Conservation (phyloP, 2,797 vertebrate species). For the Jordanella pulchra region DNA sequence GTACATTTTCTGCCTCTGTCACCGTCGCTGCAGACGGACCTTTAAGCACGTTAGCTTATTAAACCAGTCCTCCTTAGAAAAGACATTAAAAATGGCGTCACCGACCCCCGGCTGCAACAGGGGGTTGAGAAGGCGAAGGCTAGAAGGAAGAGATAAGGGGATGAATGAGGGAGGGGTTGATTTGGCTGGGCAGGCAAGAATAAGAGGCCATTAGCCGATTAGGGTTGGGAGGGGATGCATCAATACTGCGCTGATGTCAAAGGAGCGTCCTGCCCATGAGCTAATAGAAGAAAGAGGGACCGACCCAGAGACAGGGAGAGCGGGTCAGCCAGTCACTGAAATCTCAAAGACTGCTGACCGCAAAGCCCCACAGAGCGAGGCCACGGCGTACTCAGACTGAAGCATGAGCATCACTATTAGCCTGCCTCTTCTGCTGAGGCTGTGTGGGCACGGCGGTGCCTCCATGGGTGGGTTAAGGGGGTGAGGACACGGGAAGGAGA, state of each 20-base stretch:
- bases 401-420: slow-evolving; percentile 60
- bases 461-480: slow-evolving; percentile 56
- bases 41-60: slow-evolving; percentile 16
- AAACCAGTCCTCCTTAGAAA: slow-evolving; percentile 76
- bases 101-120: slow-evolving; percentile 72
- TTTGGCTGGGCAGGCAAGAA: slow-evolving; percentile 73
- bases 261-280: slow-evolving; percentile 74
- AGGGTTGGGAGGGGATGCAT: slow-evolving; percentile 78
- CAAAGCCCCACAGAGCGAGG: slow-evolving; percentile 58
- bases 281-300: slow-evolving; percentile 71
- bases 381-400: slow-evolving; percentile 50
- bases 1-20: background rate
- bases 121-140: slow-evolving; percentile 51
- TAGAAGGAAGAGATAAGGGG: slow-evolving; percentile 61
- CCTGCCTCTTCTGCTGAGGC: slow-evolving; percentile 22
- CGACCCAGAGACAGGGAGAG: slow-evolving; percentile 41
- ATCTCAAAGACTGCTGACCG: slow-evolving; percentile 57
- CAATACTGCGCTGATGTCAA: slow-evolving; percentile 80
- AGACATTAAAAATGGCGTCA: slow-evolving; percentile 79
- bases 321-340: slow-evolving; percentile 66
- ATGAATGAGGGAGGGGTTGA: slow-evolving; percentile 69
- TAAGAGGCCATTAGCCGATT: slow-evolving; percentile 85
- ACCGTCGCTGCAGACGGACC: background rate
- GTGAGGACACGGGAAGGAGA: slow-evolving; percentile 63
- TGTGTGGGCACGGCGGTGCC: slow-evolving; percentile 11